Percentiles rank a stretch among this genome's conserved stretches.
These are phyloP conservation scores for Pollimyrus isidori DNA, from an alignment of 2,113 vertebrate species.

Conservation along the genomic window DNA sequence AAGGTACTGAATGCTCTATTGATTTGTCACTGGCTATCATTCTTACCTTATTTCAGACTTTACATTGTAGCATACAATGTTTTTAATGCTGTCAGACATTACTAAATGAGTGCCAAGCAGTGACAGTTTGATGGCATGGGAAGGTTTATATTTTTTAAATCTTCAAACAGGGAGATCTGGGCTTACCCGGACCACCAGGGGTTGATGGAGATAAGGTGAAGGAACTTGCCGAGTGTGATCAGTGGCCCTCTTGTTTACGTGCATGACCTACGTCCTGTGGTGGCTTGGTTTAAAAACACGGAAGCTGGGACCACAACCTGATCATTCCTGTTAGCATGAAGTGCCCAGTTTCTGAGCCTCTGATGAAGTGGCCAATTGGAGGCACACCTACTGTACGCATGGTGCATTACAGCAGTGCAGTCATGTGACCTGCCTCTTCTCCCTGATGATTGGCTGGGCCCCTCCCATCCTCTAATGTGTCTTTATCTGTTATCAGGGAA, in stretches of 20 bases:
- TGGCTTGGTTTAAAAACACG: not conserved
- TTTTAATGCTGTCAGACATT: not conserved
- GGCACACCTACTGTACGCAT: not conserved
- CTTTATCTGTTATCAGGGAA: not conserved
- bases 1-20: not conserved
- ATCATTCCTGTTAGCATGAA: not conserved
- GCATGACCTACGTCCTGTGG: not conserved
- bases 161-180: constrained; percentile 20
- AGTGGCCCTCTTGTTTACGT: not conserved
- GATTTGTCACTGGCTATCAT: not conserved
- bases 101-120: not conserved
- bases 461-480: not conserved
- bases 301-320: not conserved
- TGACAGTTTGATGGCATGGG: not conserved
- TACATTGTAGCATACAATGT: not conserved
- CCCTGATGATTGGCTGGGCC: not conserved
- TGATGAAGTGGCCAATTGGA: not conserved
- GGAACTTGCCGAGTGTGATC: not conserved
- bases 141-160: not conserved
- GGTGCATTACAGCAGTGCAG: not conserved
- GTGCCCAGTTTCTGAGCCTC: not conserved
- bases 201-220: constrained; percentile 15
- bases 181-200: constrained; percentile 13
- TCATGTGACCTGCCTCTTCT: not conserved
- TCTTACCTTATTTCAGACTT: not conserved